These are phyloP conservation scores for Itoplectis maculator DNA, from an alignment of 2,888 invertebrate genomes.

Conservation along the genomic window DNA sequence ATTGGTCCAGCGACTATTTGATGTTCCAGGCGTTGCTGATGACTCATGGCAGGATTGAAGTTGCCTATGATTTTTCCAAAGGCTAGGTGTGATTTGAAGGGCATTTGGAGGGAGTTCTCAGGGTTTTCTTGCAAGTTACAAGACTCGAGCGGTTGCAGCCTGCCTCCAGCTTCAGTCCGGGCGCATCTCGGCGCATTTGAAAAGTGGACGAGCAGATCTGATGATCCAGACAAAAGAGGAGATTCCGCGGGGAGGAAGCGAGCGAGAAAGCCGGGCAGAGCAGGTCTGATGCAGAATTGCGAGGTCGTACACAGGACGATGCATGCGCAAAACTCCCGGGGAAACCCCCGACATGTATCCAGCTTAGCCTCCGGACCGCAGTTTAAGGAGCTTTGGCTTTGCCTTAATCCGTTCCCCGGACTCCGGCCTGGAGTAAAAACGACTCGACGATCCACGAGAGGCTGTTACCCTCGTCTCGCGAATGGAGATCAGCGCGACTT, in stretches of 20 bases:
- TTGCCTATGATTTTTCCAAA: too few relatives aligned
- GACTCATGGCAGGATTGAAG: too few relatives aligned
- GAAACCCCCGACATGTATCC: constrained; percentile 82
- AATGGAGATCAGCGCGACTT: constrained; percentile 55
- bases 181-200: constrained; percentile 42
- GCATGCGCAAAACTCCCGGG: constrained; percentile 65
- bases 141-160: too few relatives aligned
- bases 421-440: constrained; percentile 78
- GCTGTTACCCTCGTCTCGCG: constrained; percentile 61
- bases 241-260: constrained; percentile 63
- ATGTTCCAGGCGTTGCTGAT: too few relatives aligned
- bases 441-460: constrained; percentile 63
- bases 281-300: constrained; percentile 56
- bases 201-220: constrained; percentile 68
- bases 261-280: not conserved
- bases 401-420: constrained; percentile 78
- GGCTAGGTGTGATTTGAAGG: too few relatives aligned
- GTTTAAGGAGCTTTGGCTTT: constrained; percentile 84
- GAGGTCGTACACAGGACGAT: constrained; percentile 70
- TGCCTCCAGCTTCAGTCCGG: too few relatives aligned
- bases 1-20: not conserved
- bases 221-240: constrained; percentile 83
- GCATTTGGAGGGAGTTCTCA: too few relatives aligned
- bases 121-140: too few relatives aligned
- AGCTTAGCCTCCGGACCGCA: constrained; percentile 83